Percentiles rank a stretch among this genome's conserved stretches.
Evolutionary conservation across 2,888 invertebrate genomes (phyloP).

Genomic region (Caenorhabditis panamensis): DNA sequence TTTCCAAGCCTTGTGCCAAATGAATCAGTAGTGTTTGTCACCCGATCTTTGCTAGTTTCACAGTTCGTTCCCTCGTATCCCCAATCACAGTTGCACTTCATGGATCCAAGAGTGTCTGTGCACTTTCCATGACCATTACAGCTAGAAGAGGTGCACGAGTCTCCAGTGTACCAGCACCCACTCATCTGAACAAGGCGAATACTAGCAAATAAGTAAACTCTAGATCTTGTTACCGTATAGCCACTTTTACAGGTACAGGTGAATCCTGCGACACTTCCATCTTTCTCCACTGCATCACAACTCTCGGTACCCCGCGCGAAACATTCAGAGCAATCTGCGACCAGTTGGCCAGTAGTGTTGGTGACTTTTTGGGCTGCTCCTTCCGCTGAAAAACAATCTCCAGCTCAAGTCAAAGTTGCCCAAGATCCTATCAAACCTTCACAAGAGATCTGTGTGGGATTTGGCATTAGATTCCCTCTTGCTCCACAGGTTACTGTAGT

Average conservation of each 20-base stretch:
- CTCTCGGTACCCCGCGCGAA: slow-evolving; percentile 36
- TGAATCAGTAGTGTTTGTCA: slow-evolving; percentile 29
- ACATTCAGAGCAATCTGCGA: slow-evolving; percentile 23
- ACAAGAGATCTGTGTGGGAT: slow-evolving; percentile 39
- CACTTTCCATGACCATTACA: slow-evolving; percentile 53
- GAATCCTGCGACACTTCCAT: slow-evolving; percentile 7
- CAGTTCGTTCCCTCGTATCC: slow-evolving; percentile 48
- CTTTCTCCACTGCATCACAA: slow-evolving; percentile 16
- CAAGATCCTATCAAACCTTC: slow-evolving; percentile 19
- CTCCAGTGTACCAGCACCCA: slow-evolving; percentile 43
- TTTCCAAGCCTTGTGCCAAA: slow-evolving; percentile 25
- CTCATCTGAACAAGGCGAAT: slow-evolving; percentile 39
- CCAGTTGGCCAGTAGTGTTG: slow-evolving; percentile 40
- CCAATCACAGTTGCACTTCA: slow-evolving; percentile 52
- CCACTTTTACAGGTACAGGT: slow-evolving; percentile 28
- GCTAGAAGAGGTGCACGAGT: slow-evolving; percentile 16
- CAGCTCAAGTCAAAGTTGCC: no score
- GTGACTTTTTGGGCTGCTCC: slow-evolving; percentile 18
- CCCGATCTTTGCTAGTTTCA: slow-evolving; percentile 32
- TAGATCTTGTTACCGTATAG: slow-evolving; percentile 46
- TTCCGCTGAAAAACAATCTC: slow-evolving; percentile 4
- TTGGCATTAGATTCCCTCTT: slow-evolving; percentile 43
- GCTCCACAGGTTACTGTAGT: slow-evolving; percentile 43
- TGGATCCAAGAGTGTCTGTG: slow-evolving; percentile 12
- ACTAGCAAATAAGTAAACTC: no score